Base-by-base conservation (phyloP, 2,113 vertebrate species). In the Uria aalge region DNA sequence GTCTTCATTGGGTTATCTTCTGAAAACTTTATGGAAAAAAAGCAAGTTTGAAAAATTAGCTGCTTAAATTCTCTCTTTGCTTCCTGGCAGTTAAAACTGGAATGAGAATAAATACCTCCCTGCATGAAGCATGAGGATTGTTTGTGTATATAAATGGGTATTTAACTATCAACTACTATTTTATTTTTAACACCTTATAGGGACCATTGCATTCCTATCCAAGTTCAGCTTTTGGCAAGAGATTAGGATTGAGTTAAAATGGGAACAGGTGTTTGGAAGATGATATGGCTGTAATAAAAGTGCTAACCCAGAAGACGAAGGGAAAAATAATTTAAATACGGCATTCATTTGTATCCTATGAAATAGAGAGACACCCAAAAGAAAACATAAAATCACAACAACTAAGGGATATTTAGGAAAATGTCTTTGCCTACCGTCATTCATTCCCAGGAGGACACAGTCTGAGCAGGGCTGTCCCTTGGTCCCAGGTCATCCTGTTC, bases 61-160 rank as follows among this genome's bases (percentile, higher is more conserved):
- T 96, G 69, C 62, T 85, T 82, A 91, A 91, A 94, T 95, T 92
- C 75, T 94, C 80, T 78, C 90, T 92, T 59, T 92, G 86, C 89
- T 96, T 96, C 96, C 91, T 91, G 77, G 84, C 84, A 96, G 87
- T 94, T 94, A 96, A 96, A 97, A 89, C 56, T 75, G 80, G 94
- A 95, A 87, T 72, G 84, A 92, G 73, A 94, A 97, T 91, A 96
- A 94, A 95, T 87, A 90, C 84, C 34, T 96, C 89, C 8, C 96
- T 91, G 93, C 89, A 90, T 94, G 91, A 96, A 87, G 89, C 75
- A 95, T 63, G 48, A 94, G 66, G 69, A 96, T 79, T 96, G 86
- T 96, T 96, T 94, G 90, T 96, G 81, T 84, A 92, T 90, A 94
- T 85, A 96, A 96, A 96, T 86, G 84, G 69, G 69, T 90, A 91